Percentiles rank a stretch among this genome's conserved stretches.
These are phyloP conservation scores for Notamacropus eugenii DNA, from an alignment of 2,797 vertebrate genomes.

Conservation along the genomic window DNA sequence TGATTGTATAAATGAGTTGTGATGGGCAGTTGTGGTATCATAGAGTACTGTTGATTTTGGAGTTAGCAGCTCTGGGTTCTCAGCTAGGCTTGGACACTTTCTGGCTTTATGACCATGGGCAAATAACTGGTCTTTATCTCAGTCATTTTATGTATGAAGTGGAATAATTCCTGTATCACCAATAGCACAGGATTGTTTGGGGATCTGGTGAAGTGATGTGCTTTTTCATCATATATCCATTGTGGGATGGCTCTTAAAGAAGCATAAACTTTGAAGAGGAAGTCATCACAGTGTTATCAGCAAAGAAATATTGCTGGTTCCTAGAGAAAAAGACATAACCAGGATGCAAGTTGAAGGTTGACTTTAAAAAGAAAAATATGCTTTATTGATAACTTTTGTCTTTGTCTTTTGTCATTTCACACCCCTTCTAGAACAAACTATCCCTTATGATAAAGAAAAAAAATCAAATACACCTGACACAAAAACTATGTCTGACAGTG, in stretches of 20 bases:
- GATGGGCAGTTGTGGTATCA: neutral
- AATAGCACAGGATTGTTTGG: neutral
- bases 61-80: neutral
- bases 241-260: constrained; percentile 27
- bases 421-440: neutral
- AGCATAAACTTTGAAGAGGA: constrained; percentile 40
- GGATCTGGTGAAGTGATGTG: neutral
- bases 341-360: neutral
- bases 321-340: constrained; percentile 49
- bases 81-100: neutral
- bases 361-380: neutral
- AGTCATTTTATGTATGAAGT: neutral
- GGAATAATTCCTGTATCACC: neutral
- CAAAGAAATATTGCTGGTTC: constrained; percentile 39
- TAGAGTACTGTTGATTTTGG: neutral
- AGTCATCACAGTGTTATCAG: constrained; percentile 13
- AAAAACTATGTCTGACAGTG: neutral
- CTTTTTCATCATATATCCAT: constrained; percentile 30
- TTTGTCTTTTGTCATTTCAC: neutral
- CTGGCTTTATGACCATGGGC: neutral
- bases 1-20: neutral
- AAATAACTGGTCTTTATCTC: neutral
- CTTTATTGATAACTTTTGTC: neutral
- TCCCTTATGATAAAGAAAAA: neutral
- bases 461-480: neutral